Conservation (phyloP, 2,888 invertebrate genomes). For the Epinotia demarniana region DNA sequence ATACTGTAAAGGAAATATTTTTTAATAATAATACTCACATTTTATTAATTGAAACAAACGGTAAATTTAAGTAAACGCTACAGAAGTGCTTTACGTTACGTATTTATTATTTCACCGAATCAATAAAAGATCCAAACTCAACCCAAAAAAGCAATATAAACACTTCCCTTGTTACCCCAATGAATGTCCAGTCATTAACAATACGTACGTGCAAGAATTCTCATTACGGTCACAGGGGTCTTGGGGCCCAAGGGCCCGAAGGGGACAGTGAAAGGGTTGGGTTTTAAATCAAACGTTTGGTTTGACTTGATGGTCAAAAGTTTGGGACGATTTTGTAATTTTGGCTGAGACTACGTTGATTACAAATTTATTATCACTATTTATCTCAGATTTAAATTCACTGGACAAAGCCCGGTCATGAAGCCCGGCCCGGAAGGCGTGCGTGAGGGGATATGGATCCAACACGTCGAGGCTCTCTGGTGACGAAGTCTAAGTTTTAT, state of each 20-base stretch:
- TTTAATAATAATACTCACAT: no score
- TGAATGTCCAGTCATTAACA: conserved; percentile 61
- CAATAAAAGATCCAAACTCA: conserved; percentile 22
- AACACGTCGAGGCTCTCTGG: no score
- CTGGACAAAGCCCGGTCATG: no score
- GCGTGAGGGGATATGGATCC: no score
- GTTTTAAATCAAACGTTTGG: conserved; percentile 30
- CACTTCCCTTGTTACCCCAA: conserved; percentile 43
- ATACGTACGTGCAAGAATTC: conserved; percentile 62
- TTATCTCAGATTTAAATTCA: no score
- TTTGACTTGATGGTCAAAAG: conserved; percentile 29
- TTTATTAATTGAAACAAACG: neutral
- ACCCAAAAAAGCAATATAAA: conserved; percentile 37
- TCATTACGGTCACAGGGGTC: conserved; percentile 59
- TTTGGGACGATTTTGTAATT: conserved; percentile 12
- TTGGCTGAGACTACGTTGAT: neutral
- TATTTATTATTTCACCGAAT: conserved; percentile 1
- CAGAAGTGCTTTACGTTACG: no score
- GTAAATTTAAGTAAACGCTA: neutral
- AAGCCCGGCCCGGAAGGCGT: no score
- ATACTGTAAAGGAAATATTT: no score
- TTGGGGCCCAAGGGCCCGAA: conserved; percentile 40
- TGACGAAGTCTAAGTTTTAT: no score
- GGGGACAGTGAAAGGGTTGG: conserved; percentile 42
- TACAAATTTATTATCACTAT: no score